Evolutionary conservation across 2,888 invertebrate species (phyloP).

Genomic region (Pteria penguin): DNA sequence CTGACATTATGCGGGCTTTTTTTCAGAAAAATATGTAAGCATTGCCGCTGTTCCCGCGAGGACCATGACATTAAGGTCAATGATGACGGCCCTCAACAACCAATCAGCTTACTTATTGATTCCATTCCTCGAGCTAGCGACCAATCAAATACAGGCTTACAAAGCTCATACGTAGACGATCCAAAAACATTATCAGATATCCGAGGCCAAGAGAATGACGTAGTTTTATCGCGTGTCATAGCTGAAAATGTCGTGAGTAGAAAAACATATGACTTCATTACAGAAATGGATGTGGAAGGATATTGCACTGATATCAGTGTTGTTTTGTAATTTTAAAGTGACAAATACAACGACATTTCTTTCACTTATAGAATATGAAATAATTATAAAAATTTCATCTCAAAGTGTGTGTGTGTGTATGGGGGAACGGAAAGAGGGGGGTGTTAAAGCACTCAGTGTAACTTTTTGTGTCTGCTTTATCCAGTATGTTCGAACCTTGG

Average conservation of each 20-base stretch:
- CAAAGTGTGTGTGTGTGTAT: no score
- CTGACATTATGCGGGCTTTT: no score
- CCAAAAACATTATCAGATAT: constrained; percentile 64
- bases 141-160: constrained; percentile 46
- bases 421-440: no score
- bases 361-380: no score
- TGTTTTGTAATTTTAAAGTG: no score
- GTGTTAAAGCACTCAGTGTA: no score
- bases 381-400: no score
- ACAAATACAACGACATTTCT: no score
- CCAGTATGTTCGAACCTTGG: no score
- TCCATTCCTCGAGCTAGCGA: constrained; percentile 38
- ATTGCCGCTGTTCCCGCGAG: constrained; percentile 72
- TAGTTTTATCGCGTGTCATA: constrained; percentile 68
- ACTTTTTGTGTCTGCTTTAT: no score
- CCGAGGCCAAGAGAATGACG: constrained; percentile 66
- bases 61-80: constrained; percentile 70
- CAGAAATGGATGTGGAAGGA: neutral
- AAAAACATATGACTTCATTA: neutral
- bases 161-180: constrained; percentile 65
- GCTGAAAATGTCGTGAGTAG: constrained; percentile 70
- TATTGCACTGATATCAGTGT: no score
- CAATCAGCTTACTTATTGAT: constrained; percentile 64
- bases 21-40: constrained; percentile 70
- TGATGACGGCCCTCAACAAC: constrained; percentile 58